These are phyloP conservation scores for Drosophila punjabiensis DNA, from an alignment of 1,140 invertebrate species.

Conservation along the genomic window DNA sequence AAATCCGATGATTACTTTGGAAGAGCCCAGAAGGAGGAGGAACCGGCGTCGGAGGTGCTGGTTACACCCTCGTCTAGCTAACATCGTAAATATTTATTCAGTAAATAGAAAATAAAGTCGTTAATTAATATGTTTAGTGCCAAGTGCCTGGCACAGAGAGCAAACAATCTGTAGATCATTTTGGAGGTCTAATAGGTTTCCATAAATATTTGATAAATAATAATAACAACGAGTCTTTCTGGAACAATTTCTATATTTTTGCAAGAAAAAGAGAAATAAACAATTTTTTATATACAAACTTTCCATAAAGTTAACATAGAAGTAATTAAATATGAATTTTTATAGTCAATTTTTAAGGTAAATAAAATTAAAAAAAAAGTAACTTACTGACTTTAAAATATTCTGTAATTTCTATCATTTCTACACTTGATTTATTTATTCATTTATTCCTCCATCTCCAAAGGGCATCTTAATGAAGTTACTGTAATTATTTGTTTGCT, in stretches of 20 bases:
- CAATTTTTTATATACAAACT: neutral
- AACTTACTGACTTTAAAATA: neutral
- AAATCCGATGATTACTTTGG: slow-evolving; percentile 71
- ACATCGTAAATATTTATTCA: slow-evolving; percentile 10
- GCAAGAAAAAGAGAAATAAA: neutral
- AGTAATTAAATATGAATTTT: neutral
- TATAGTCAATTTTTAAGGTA: neutral
- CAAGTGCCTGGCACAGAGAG: neutral
- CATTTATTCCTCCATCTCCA: neutral
- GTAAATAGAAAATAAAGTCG: slow-evolving; percentile 16
- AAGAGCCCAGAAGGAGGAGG: neutral
- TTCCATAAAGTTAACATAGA: neutral
- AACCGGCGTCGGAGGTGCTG: neutral
- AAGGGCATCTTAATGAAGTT: neutral
- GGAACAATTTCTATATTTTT: neutral
- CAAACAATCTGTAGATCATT: neutral
- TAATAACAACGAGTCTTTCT: neutral
- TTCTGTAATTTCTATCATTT: neutral
- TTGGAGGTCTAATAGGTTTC: neutral
- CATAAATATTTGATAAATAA: slow-evolving; percentile 8
- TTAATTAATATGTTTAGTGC: slow-evolving; percentile 10
- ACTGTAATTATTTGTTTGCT: neutral
- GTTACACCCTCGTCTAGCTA: slow-evolving; percentile 10
- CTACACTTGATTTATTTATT: neutral
- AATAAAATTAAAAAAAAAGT: neutral